Evolutionary conservation across 2,113 vertebrate genomes (phyloP), one percentile per base, ranked within the genome.

Genomic region (Suricata suricatta): DNA sequence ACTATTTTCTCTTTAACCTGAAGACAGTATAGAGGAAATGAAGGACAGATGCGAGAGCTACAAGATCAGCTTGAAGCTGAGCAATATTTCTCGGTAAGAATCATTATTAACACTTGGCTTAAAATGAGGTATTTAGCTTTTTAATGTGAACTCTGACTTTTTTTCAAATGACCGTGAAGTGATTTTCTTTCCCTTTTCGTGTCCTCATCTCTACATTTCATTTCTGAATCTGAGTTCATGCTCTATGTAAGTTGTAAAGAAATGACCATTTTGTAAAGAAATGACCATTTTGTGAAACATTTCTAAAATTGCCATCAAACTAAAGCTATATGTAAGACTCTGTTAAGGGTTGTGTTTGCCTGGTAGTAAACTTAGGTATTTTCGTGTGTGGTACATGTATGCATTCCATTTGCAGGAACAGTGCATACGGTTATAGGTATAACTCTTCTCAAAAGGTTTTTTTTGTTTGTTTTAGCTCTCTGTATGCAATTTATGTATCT

Each of bases 51-150:
- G 99, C 99, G 99, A 97, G 99, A 99, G 98, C 99, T 99, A 96
- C 99, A 99, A 98, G 99, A 99, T 99, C 99, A 99, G 94, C 99
- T 99, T 96, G 99, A 99, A 98, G 99, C 99, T 27, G 99, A 99
- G 98, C 99, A 99, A 95, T 99, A 99, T 99, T 99, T 99, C 98
- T 99, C 99, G 97, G 99, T 98, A 76, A 97, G 64, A 90, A 89
- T 93, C 16, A 86, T 89, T 93, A 95, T 95, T 89, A 90, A 54
- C n/a, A 44, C 1, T 38, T 97, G 33, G 76, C 47, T 69, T 93
- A 92, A 86, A 96, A 86, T 15, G 66, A 91, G 50, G 14, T 50
- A 68, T 93, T 95, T 85, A 60, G 66, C 68, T 38, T 44, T 86
- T 96, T 98, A 50, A 44, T 88, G 66, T 63, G 68, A 77, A 90